These are phyloP conservation scores for Pseudomugil gertrudae DNA, from an alignment of 2,797 vertebrate species.

Conservation along the genomic window DNA sequence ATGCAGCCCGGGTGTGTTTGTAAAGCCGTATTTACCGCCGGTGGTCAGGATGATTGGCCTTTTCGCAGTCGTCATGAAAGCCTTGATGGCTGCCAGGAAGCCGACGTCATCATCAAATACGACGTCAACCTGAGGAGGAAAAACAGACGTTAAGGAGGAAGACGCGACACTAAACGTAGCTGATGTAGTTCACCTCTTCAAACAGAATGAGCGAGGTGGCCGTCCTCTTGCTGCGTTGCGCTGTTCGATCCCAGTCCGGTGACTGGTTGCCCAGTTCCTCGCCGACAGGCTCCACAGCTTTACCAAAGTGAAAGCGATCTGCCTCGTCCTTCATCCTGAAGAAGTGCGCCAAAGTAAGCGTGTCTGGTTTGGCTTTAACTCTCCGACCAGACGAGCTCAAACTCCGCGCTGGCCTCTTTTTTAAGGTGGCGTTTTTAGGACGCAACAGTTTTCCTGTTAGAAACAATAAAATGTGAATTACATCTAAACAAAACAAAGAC, in stretches of 20 bases:
- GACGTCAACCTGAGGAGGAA: slow-evolving; percentile 84
- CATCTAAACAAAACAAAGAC: too few species aligned
- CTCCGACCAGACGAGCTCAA: slow-evolving; percentile 54
- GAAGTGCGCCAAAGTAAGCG: slow-evolving; percentile 85
- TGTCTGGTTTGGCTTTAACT: slow-evolving; percentile 62
- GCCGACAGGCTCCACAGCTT: slow-evolving; percentile 57
- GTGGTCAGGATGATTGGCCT: slow-evolving; percentile 93
- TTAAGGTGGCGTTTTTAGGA: slow-evolving; percentile 82
- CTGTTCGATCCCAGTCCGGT: slow-evolving; percentile 22
- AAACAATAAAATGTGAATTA: too few species aligned
- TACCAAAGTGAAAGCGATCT: slow-evolving; percentile 56
- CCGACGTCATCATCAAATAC: slow-evolving; percentile 93
- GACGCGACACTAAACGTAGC: background rate
- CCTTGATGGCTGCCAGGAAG: slow-evolving; percentile 91
- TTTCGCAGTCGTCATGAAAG: slow-evolving; percentile 92
- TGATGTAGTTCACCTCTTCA: slow-evolving; percentile 86
- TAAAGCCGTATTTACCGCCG: slow-evolving; percentile 80
- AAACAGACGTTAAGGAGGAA: background rate
- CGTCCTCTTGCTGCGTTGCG: slow-evolving; percentile 74
- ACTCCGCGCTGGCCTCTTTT: slow-evolving; percentile 71
- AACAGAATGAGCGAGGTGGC: slow-evolving; percentile 95
- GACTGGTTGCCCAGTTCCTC: slow-evolving; percentile 10
- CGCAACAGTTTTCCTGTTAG: slow-evolving; percentile 80
- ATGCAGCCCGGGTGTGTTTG: background rate
- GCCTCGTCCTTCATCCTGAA: slow-evolving; percentile 84